A percentile compares a stretch with the other conserved stretches of the same genome.
Evolutionary conservation across 2,888 invertebrate genomes (phyloP).

Genomic region (Dicyrtomina minuta): DNA sequence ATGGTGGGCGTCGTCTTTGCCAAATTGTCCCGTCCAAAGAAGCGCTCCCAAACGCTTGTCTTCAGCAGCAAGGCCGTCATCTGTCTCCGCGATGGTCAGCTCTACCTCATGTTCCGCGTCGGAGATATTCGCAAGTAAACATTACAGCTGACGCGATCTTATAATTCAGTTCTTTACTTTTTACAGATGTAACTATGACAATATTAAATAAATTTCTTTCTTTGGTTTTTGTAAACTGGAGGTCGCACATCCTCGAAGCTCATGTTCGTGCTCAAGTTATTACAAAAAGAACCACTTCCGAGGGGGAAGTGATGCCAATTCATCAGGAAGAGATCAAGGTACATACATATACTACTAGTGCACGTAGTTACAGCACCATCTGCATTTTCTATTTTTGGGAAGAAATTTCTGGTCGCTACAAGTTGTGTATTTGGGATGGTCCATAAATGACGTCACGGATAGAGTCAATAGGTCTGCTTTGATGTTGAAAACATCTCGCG

Average conservation of each 20-base stretch:
- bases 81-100: slow-evolving; percentile 78
- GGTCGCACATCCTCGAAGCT: slow-evolving; percentile 45
- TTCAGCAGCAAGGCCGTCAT: slow-evolving; percentile 88
- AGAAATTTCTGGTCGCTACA: not conserved
- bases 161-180: slow-evolving; percentile 57
- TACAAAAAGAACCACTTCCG: slow-evolving; percentile 74
- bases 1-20: slow-evolving; percentile 65
- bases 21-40: slow-evolving; percentile 91
- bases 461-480: too few relatives aligned
- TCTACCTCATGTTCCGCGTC: slow-evolving; percentile 86
- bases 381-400: not conserved
- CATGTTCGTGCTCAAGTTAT: slow-evolving; percentile 75
- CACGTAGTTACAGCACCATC: too few relatives aligned
- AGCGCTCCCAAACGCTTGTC: slow-evolving; percentile 86
- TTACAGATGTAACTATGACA: too few relatives aligned
- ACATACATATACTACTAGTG: too few relatives aligned
- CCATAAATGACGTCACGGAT: too few relatives aligned
- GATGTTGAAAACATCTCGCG: too few relatives aligned
- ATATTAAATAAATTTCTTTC: not conserved
- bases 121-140: slow-evolving; percentile 80
- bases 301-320: slow-evolving; percentile 73
- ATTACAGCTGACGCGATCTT: too few relatives aligned
- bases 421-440: not conserved
- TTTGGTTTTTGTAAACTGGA: not conserved
- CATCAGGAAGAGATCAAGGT: slow-evolving; percentile 60